These are phyloP conservation scores for Oreocharis arfaki DNA, from an alignment of 2,113 vertebrate genomes.

Conservation along the genomic window DNA sequence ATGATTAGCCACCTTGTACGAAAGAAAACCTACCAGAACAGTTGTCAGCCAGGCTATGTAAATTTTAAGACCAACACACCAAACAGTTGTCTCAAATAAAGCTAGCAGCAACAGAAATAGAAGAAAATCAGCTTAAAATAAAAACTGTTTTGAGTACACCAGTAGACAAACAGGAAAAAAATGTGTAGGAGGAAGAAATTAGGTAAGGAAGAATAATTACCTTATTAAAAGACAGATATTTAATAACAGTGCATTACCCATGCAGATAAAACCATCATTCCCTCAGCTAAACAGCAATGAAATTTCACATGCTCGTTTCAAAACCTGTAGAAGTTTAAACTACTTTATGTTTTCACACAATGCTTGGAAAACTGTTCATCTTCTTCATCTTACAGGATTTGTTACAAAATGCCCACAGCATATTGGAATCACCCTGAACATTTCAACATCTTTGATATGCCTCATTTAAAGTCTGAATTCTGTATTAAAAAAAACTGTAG, in stretches of 20 bases:
- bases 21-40: background rate
- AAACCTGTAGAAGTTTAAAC: background rate
- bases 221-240: background rate
- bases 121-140: background rate
- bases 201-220: background rate
- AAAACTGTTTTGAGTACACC: background rate
- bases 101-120: background rate
- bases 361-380: background rate
- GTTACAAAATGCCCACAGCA: background rate
- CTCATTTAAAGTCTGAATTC: background rate
- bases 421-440: background rate
- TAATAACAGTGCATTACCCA: background rate
- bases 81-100: background rate
- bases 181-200: background rate
- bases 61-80: background rate
- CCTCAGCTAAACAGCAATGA: background rate
- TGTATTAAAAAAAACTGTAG: background rate
- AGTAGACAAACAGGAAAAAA: background rate
- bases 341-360: background rate
- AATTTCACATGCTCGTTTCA: background rate
- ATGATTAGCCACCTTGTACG: background rate
- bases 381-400: background rate
- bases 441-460: background rate
- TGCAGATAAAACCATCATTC: background rate
- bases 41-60: background rate